Percentiles rank a stretch among this genome's conserved stretches.
Evolutionary conservation across 2,113 vertebrate genomes (phyloP).

Genomic region (Motacilla tschutschensis): DNA sequence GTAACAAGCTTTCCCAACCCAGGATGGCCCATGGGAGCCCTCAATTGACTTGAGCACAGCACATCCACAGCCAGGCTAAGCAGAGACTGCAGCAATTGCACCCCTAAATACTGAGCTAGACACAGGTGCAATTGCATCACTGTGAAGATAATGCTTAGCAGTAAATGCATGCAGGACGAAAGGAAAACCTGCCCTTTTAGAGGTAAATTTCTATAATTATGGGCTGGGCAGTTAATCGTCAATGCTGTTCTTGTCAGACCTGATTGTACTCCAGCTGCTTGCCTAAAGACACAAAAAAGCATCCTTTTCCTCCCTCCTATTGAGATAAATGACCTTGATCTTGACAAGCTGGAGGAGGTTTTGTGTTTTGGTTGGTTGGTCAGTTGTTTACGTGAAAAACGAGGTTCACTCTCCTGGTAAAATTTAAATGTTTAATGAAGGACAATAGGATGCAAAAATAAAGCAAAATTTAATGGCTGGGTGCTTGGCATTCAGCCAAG

Average conservation of each 20-base stretch:
- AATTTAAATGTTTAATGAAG: no score
- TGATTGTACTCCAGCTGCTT: neutral
- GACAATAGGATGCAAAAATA: no score
- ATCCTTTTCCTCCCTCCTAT: neutral
- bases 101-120: accelerated
- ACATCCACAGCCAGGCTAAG: neutral
- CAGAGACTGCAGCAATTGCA: neutral
- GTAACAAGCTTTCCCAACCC: neutral
- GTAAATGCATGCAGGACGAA: neutral
- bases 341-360: neutral
- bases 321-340: neutral
- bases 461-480: no score
- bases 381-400: neutral
- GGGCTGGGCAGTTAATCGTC: neutral
- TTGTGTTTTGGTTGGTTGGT: neutral
- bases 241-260: neutral
- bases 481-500: no score
- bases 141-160: neutral
- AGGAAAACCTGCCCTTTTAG: neutral
- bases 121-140: neutral
- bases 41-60: accelerated
- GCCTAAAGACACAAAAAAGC: neutral
- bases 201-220: neutral
- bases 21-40: no score
- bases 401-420: no score